Base-by-base conservation (phyloP, 2,888 invertebrate species). In the Agrochola macilenta region DNA sequence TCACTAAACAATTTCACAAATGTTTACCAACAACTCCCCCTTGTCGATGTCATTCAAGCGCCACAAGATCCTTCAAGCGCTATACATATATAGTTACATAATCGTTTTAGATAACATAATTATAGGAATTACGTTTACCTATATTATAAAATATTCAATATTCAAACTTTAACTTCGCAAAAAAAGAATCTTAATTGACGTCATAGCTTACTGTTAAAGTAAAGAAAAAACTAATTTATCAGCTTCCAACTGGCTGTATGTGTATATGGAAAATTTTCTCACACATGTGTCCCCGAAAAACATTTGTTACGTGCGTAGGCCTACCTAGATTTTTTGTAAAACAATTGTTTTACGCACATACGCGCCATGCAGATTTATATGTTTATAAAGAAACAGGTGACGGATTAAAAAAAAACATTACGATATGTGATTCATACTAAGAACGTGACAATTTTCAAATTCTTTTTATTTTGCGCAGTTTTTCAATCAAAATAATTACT, bases 281-380 rank as follows among this genome's bases (percentile, higher is more conserved):
- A 81, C 90, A 91, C 82, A 80, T 90, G 90, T 89, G 89, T 76
- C 90, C 89, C 89, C 89, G 85, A 85, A 86, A 79, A 76, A 75
- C 78, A 78, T 70, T 43, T 74, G 81, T 71, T 86, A 68, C 26
- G n/a, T 75, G 71, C 71, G 70, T 74, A 77, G 52, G 39, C 35
- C 65, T 63, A 68, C 82, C 68, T 74, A 85, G 43, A 58, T 77
- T 73, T 86, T 86, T 81, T 65, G 23, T 60, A 60, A 68, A 87
- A 81, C 76, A 81, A 79, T 83, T 70, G 83, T 69, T 85, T 61
- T 73, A 78, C 69, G 76, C 35, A 74, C 70, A n/a, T 60, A 57
- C 12, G 7, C 69, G 26, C 12, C 46, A 66, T 30, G 46, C 72
- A 68, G 61, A 78, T 73, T 82, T 74, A 30, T 70, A 39, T 81